Evolutionary conservation across 2,113 vertebrate species (phyloP).

Genomic region (Microcebus griseorufus): DNA sequence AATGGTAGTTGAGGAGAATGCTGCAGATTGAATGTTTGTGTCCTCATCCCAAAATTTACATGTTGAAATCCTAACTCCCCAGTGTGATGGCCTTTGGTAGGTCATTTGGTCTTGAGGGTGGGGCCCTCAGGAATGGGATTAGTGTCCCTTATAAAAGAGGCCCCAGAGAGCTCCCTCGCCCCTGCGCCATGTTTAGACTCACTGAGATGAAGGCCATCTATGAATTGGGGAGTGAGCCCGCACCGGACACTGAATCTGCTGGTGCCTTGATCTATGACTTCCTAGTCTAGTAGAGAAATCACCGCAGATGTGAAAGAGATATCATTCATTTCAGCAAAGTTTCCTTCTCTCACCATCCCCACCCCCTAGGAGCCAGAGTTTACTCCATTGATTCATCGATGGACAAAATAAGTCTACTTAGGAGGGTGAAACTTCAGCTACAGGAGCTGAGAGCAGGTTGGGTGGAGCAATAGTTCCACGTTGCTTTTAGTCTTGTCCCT

Average conservation of each 20-base stretch:
- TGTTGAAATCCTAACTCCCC: not conserved
- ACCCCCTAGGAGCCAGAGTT: not conserved
- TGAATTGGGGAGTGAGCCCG: not conserved
- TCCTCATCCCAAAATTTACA: not conserved
- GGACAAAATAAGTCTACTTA: not conserved
- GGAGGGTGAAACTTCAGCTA: no score
- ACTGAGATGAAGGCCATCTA: not conserved
- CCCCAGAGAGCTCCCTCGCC: not conserved
- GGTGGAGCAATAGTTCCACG: not conserved
- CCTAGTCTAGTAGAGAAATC: not conserved
- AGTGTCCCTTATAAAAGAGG: not conserved
- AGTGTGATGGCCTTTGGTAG: not conserved
- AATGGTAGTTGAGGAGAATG: not conserved
- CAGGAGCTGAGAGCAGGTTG: not conserved
- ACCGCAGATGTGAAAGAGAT: not conserved
- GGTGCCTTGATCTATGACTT: not conserved
- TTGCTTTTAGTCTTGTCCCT: not conserved
- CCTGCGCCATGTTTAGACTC: not conserved
- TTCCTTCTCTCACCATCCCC: not conserved
- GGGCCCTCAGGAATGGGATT: not conserved
- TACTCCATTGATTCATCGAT: not conserved
- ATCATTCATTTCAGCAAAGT: not conserved
- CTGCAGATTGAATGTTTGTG: not conserved
- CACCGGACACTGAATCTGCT: not conserved
- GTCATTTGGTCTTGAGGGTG: not conserved